Conservation (phyloP, 2,888 invertebrate genomes). For the Xanthia togata region DNA sequence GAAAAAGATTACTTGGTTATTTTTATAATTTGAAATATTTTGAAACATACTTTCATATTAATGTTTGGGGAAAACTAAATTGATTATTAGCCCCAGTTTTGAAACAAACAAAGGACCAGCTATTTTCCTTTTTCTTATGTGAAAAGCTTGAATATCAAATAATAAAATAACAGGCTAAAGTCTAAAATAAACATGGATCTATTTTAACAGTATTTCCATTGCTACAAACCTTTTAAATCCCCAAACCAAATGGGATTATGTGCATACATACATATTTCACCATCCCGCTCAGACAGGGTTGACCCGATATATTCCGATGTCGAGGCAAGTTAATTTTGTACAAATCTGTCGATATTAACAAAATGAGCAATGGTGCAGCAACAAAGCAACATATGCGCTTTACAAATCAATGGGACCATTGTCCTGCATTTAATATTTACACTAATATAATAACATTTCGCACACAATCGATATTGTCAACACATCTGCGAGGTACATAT, state of each 20-base stretch:
- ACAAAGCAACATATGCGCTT: slow-evolving; percentile 60
- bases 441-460: slow-evolving; percentile 64
- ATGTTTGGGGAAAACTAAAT: background rate
- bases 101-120: slow-evolving; percentile 1
- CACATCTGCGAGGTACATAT: slow-evolving; percentile 65
- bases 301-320: slow-evolving; percentile 27
- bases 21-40: background rate
- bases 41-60: background rate
- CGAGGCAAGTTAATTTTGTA: slow-evolving; percentile 51
- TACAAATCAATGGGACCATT: slow-evolving; percentile 57
- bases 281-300: slow-evolving; percentile 27
- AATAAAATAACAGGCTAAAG: slow-evolving; percentile 38
- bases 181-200: slow-evolving; percentile 36
- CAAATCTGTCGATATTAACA: slow-evolving; percentile 58
- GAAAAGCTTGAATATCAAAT: slow-evolving; percentile 35
- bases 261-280: slow-evolving; percentile 51
- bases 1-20: background rate
- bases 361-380: slow-evolving; percentile 70
- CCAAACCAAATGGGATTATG: slow-evolving; percentile 65
- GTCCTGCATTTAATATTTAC: slow-evolving; percentile 65
- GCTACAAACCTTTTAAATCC: slow-evolving; percentile 54
- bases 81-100: background rate
- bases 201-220: slow-evolving; percentile 59
- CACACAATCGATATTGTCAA: slow-evolving; percentile 65
- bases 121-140: slow-evolving; percentile 27